Evolutionary conservation across 53 echinoderm and acorn worm species (phyloP), one percentile per base, ranked within the genome.

Genomic region (Glandiceps talaboti): DNA sequence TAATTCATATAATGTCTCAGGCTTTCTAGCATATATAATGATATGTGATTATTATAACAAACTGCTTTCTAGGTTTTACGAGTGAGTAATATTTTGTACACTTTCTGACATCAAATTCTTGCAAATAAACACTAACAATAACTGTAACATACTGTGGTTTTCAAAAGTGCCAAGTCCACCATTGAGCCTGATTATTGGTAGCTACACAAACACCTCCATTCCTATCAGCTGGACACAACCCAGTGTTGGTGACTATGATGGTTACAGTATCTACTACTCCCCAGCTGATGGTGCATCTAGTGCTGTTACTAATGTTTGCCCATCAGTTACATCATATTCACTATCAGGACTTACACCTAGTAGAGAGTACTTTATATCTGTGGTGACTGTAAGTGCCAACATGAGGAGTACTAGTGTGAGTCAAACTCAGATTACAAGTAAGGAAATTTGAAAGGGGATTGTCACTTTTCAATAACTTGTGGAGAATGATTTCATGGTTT

Each of bases 221-320:
- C 78, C 79, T 29, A 33, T 79, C 14, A 31, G 32, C 74, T 84
- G 84, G 84, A 73, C 14, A 14, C 12, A 1, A 1, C 79, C 79
- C 1, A 20, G 32, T 1, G 25, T n/a, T 31, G 79, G 79, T 26
- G n/a, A 32, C 0, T 84, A 78, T 27, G 29, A 84, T 74, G 84
- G 79, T 30, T 84, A 84, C 75, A 74, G 74, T 1, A 12, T 45
- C 6, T 45, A 6, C 6, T 45, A 20, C 6, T 12, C 64, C 6
- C 64, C 64, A 20, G 64, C 64, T 6, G 20, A 45, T 20, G 20
- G 6, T 20, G 20, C 6, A 12, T 6, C 6, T 6, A 20, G 20
- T 20, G 20, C 64, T 12, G 64, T 12, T 6, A 12, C 20, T 6
- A 45, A 6, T 12, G 64, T 45, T 45, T 20, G 6, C 64, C 6